Base-by-base conservation (phyloP, 2,797 vertebrate genomes). In the Malurus splendens region DNA sequence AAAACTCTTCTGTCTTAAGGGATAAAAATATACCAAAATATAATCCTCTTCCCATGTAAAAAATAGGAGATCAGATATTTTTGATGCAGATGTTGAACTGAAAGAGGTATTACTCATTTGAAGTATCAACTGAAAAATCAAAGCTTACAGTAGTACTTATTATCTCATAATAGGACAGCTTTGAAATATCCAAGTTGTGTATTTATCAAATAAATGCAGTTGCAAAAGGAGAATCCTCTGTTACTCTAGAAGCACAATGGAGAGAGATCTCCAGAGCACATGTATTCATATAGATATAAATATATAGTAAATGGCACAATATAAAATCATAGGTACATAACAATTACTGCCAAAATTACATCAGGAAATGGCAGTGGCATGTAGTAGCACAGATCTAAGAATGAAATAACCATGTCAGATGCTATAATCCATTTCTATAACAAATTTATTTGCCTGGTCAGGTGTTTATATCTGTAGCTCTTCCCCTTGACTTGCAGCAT, bases 41-140 rank as follows among this genome's bases (percentile, higher is more conserved):
- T 36, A 36, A 36, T 36, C 36, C 28, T 64, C 5, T 13, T 45
- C 32, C 7, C 7, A 9, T 39, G 18, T 50, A 52, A 82, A 14
- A 85, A 80, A 80, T 16, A 59, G 1, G 9, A 47, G 6, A 56
- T 10, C 67, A 22, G 27, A 42, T 82, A 32, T 4, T 25, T 73
- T 82, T 74, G 19, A 23, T 33, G 15, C 4, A 28, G 15, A 16
- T 72, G 5, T 57, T 55, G 50, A n/a, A 28, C 42, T 9, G 24
- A 50, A 27, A 67, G 15, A 74, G 3, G 3, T 56, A 28, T 4
- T 4, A 0, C 0, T 42, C 3, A n/a, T 60, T 73, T 60, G 68
- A 36, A 32, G 2, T 18, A 38, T 48, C 1, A 56, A 24, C 25
- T 61, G 25, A 73, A 80, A 92, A 82, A 30, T 45, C 19, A 25